Base-by-base conservation (phyloP, 2,888 invertebrate genomes). In the Ophioninae sp. region DNA sequence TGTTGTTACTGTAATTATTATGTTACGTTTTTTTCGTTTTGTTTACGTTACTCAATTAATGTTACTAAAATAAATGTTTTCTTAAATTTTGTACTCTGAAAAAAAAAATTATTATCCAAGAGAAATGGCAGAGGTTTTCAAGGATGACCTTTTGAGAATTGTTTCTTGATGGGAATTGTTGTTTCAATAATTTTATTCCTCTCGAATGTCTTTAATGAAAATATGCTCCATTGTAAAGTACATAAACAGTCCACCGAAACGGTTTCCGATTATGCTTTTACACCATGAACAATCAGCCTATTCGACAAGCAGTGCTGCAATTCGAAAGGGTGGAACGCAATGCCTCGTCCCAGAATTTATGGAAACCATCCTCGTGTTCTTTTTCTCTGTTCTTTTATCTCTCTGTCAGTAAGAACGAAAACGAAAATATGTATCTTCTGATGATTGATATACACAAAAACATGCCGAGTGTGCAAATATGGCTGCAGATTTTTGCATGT, bases 311-410 rank as follows among this genome's bases (percentile, higher is more conserved):
- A 13, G 41, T 41, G 61, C 21, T 73, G 73, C 61, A 74, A 64
- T 64, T 74, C 64, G 74, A 74, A 74, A 74, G 74, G 64, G 74
- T 50, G 37, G 64, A 74, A 64, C 50, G 50, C 13, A 8, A 44
- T 44, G 41, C 30, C 8, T 17, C 41, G 21, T 75, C 65, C 65
- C 56, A 56, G 75, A 56, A 75, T 67, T 57, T 57, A 23, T 57
- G 65, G 30, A 67, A 75, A 67, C 13, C 62, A 13, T n/a, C 64
- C 30, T 50, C 7, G 20, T 57, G 6, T 56, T 23, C 64, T 67
- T 67, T 67, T 21, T 39, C n/a, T 21, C 20, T 23, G 23, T 67
- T 64, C 30, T 50, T 74, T 62, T 44, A n/a, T 21, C 44, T 20
- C 3, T 57, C 2, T 70, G 37, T 61, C 23, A 68, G 10, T 10